These are phyloP conservation scores for Emydoidea blandingii DNA, from an alignment of 2,797 vertebrate species.

Conservation along the genomic window DNA sequence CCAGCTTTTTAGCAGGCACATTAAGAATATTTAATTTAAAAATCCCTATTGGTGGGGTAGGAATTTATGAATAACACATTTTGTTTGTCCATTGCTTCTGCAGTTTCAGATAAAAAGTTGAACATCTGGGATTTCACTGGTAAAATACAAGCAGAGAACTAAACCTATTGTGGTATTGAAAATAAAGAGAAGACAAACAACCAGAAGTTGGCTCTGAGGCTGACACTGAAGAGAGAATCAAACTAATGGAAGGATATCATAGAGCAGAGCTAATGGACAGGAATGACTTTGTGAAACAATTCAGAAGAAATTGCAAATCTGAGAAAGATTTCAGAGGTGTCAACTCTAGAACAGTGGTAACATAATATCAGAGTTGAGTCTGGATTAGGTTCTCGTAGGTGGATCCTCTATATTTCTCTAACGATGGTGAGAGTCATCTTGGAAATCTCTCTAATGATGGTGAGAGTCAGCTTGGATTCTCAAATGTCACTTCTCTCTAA, in stretches of 20 bases:
- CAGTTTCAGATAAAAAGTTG: accelerated
- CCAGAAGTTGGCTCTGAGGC: not conserved
- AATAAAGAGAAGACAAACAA: not conserved
- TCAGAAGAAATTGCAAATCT: not conserved
- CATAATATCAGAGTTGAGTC: accelerated
- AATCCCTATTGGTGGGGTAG: not conserved
- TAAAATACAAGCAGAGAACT: not conserved
- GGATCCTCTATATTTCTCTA: accelerated
- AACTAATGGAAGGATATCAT: not conserved
- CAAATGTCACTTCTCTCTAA: accelerated
- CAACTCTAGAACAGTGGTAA: no score
- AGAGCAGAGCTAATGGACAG: not conserved
- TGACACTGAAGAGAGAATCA: not conserved
- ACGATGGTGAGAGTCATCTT: accelerated
- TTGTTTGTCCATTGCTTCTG: not conserved
- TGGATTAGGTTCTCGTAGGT: accelerated
- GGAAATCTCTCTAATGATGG: accelerated
- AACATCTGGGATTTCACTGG: not conserved
- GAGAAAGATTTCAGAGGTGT: not conserved
- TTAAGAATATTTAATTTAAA: not conserved
- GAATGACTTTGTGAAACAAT: not conserved
- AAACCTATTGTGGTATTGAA: not conserved
- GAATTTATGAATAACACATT: not conserved
- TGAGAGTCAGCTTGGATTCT: not conserved
- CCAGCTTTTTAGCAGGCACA: not conserved